These are phyloP conservation scores for Vidua macroura DNA, from an alignment of 2,113 vertebrate genomes.

Conservation along the genomic window DNA sequence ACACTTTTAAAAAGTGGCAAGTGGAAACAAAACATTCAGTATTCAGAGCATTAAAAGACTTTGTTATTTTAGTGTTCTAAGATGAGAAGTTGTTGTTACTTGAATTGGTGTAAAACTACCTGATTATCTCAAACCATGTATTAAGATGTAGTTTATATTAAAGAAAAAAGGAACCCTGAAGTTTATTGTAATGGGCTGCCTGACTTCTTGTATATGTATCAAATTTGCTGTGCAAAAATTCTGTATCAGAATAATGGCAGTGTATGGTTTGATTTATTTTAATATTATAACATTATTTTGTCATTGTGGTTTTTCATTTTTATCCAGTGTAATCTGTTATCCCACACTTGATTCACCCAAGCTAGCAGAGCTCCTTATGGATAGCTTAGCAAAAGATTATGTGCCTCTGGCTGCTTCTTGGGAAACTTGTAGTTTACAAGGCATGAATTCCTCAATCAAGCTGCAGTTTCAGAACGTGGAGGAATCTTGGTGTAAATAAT, in stretches of 20 bases:
- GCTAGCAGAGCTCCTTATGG: not conserved
- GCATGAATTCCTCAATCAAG: not conserved
- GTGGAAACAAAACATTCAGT: conserved; percentile 30
- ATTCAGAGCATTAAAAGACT: not conserved
- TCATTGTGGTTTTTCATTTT: conserved; percentile 61
- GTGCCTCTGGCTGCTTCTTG: not conserved
- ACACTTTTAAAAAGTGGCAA: not conserved
- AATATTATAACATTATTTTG: conserved; percentile 78
- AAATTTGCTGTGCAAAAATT: conserved; percentile 75
- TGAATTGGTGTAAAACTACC: conserved; percentile 49
- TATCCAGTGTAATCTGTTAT: conserved; percentile 42
- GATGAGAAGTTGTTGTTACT: conserved; percentile 20
- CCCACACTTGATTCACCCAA: not conserved
- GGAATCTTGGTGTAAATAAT: not conserved
- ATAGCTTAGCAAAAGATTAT: not conserved
- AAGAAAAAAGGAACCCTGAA: conserved; percentile 52
- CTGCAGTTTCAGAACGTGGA: not conserved
- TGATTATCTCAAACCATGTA: conserved; percentile 44
- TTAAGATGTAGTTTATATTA: conserved; percentile 66
- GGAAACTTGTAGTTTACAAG: not conserved
- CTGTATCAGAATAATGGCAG: conserved; percentile 81
- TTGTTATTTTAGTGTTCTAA: conserved; percentile 24
- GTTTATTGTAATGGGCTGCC: conserved; percentile 55
- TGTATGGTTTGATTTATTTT: conserved; percentile 74
- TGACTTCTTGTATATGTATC: conserved; percentile 67